phyloP scores from a whole-genome alignment of 2,888 invertebrate genomes.

The Apocheima hispidaria region DNA sequence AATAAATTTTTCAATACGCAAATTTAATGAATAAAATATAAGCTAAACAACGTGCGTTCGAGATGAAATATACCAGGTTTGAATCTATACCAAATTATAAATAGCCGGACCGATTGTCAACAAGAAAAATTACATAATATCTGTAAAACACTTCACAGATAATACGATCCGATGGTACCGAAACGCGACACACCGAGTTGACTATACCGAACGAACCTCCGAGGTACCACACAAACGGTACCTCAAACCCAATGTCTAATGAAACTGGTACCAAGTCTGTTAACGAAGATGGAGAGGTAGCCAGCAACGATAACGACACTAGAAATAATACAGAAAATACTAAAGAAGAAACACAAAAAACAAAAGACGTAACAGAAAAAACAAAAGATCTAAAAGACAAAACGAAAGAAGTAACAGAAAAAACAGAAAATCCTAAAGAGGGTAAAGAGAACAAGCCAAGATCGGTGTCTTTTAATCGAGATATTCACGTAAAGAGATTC shows the following conservation, averaged over 20 bases:
- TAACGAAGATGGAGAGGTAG: constrained; percentile 74
- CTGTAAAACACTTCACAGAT: constrained; percentile 67
- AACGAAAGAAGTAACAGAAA: constrained; percentile 28
- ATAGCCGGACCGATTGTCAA: background rate
- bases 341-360: constrained; percentile 24
- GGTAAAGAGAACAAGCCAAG: constrained; percentile 73
- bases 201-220: constrained; percentile 55
- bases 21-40: too few relatives aligned
- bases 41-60: too few relatives aligned
- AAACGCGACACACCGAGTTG: constrained; percentile 63
- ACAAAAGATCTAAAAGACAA: constrained; percentile 24
- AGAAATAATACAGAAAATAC: constrained; percentile 14
- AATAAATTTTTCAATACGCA: too few relatives aligned
- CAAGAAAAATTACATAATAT: constrained; percentile 7
- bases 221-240: constrained; percentile 73
- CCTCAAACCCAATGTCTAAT: constrained; percentile 81
- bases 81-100: background rate
- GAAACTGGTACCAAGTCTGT: constrained; percentile 74
- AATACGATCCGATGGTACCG: constrained; percentile 72
- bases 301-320: constrained; percentile 36
- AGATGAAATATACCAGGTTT: too few relatives aligned
- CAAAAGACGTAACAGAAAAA: constrained; percentile 25
- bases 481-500: constrained; percentile 96
- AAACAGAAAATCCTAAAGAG: constrained; percentile 80
- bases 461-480: constrained; percentile 95